Evolutionary conservation across 2,113 vertebrate genomes (phyloP).

Genomic region (Pan troglodytes): NHGRI_mPanTro3-v2.1_pri NC_072401.2:110889501-110890000

Average conservation of each 20-base stretch:
- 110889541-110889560: background rate
- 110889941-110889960: background rate
- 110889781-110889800: background rate
- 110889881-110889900: background rate
- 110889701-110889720: background rate
- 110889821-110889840: background rate
- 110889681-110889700: background rate
- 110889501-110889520: background rate
- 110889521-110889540: background rate
- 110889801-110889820: too few species aligned
- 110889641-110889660: background rate
- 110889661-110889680: background rate
- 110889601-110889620: background rate
- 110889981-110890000: background rate
- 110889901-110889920: background rate
- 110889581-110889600: background rate
- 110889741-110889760: background rate
- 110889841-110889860: background rate
- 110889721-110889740: background rate
- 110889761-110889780: background rate
- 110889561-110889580: conserved; percentile 18
- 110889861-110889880: background rate
- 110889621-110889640: background rate
- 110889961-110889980: background rate
- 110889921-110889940: background rate